Base-by-base conservation (phyloP, 2,113 vertebrate genomes). In the Spheniscus mendiculus region DNA sequence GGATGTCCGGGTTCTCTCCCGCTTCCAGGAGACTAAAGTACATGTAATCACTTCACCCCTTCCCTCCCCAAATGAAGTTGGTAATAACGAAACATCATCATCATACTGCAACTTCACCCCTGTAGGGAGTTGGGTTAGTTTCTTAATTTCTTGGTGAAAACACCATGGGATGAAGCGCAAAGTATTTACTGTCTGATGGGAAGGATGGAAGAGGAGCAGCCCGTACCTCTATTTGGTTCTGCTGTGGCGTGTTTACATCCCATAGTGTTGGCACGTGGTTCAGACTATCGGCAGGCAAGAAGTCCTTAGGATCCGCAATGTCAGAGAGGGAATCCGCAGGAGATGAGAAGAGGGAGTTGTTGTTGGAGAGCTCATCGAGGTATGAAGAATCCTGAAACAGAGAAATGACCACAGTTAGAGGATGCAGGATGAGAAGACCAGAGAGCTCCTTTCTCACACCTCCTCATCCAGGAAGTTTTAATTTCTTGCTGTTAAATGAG, bases 311-410 rank as follows among this genome's bases (percentile, higher is more conserved):
- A 88, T 99, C 99, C 0, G 97, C 98, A 34, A 99, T 99, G 93
- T 99, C 99, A 0, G 99, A 99, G 87, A 99, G 98, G 12, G 99
- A 99, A 97, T 99, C 99, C 32, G 99, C 91, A 5, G 99, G 98
- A 14, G 99, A 99, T 1, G 99, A 99, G 97, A 99, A 99, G 88
- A 99, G 97, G 89, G 99, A 99, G 89, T 98, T 97, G 95, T 94
- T 98, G 56, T 98, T 99, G 96, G 99, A 98, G 89, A 99, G 98
- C 83, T 99, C 99, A 95, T 99, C 98, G 69, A 99, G 98, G 98
- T 98, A 99, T n/a, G 98, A 98, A 90, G 99, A 96, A 76, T 99
- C 99, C 99, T 99, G 94, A 9, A 93, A 94, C 1, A 53, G 38
- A 91, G 69, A 83, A 29, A 44, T 0, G 2, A 23, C 7, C 61